These are phyloP conservation scores for Smutsia temminckii DNA, from an alignment of 2,797 vertebrate genomes.

Conservation along the genomic window DNA sequence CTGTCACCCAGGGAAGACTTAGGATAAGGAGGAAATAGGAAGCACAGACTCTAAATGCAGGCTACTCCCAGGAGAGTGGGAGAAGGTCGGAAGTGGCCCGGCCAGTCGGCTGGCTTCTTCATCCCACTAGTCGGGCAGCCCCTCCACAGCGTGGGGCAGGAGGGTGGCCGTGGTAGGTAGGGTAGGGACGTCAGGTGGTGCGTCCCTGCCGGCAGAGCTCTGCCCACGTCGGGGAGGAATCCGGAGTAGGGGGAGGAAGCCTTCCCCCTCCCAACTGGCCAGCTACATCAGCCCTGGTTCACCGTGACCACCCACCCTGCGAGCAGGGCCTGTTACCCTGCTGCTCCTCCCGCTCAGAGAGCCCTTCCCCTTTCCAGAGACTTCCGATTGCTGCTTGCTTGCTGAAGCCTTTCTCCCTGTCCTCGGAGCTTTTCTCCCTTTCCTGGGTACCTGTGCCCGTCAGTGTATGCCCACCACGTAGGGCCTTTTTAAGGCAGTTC, in stretches of 20 bases:
- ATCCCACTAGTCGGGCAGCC: too few species aligned
- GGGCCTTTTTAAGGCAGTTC: not conserved
- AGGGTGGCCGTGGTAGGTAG: not conserved
- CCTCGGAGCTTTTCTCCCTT: not conserved
- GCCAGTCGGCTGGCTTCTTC: not conserved
- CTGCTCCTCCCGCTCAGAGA: not conserved
- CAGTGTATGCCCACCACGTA: not conserved
- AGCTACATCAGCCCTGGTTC: not conserved
- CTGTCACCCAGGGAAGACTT: too few species aligned
- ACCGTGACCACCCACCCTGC: rapidly evolving
- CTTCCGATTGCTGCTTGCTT: not conserved
- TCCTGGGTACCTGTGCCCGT: not conserved
- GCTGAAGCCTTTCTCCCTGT: not conserved
- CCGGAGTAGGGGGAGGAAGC: not conserved
- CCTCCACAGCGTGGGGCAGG: too few species aligned
- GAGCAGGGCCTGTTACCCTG: not conserved
- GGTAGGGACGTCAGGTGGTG: too few species aligned
- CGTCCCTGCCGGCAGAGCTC: not conserved
- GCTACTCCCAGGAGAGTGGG: not conserved
- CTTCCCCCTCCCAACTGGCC: not conserved
- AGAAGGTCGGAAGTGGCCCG: not conserved
- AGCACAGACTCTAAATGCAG: not conserved
- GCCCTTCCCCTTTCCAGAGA: not conserved
- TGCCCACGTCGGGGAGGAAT: not conserved
- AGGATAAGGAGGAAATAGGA: not conserved